Percentiles rank a stretch among this genome's conserved stretches.
Evolutionary conservation across 2,888 invertebrate genomes (phyloP).

Genomic region (Epirrhoe tristata): DNA sequence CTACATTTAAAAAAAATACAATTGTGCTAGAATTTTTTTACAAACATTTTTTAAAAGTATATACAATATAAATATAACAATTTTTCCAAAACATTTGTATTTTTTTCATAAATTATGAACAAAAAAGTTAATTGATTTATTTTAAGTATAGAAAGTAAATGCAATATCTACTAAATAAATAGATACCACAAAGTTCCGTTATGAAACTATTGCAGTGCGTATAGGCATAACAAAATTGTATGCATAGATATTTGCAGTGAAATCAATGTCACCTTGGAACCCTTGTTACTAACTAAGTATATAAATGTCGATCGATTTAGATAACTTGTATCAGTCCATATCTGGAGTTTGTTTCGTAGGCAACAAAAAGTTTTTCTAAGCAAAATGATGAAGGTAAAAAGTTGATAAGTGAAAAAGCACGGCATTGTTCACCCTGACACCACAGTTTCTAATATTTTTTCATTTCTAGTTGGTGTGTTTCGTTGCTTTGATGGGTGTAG

Average conservation of each 20-base stretch:
- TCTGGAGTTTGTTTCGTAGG: conserved; percentile 32
- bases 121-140: too few species aligned
- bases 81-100: too few species aligned
- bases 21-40: too few species aligned
- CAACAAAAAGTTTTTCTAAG: conserved; percentile 22
- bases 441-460: background rate
- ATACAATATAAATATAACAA: too few species aligned
- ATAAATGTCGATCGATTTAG: conserved; percentile 45
- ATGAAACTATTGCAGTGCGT: conserved; percentile 36
- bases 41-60: too few species aligned
- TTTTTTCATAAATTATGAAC: too few species aligned
- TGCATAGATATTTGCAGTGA: conserved; percentile 43
- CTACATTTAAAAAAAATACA: too few species aligned
- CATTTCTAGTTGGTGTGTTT: conserved; percentile 33
- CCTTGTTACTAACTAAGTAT: conserved; percentile 42
- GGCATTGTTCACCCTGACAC: background rate
- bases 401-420: conserved; percentile 11
- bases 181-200: conserved; percentile 8
- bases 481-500: conserved; percentile 35
- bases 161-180: background rate
- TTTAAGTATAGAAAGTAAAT: background rate
- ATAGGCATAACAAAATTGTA: conserved; percentile 31
- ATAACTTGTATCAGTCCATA: conserved; percentile 45
- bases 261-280: conserved; percentile 48
- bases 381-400: conserved; percentile 37